Evolutionary conservation across 2,797 vertebrate genomes (phyloP).

Genomic region (Mormyrus proboscirostris): DNA sequence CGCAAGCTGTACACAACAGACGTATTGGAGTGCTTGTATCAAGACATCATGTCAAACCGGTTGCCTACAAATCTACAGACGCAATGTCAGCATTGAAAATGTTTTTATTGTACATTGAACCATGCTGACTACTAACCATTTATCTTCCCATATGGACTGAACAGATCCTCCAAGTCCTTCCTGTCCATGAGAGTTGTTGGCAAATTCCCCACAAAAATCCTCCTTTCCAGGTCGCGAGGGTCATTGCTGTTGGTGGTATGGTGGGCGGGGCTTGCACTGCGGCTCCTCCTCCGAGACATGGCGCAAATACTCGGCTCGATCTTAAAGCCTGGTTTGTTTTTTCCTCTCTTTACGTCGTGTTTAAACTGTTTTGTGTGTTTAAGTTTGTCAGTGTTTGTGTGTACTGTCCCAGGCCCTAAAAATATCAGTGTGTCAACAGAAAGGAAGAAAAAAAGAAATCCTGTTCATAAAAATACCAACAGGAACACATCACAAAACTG

Average conservation of each 20-base stretch:
- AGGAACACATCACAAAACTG: slow-evolving; percentile 37
- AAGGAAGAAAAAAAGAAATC: slow-evolving; percentile 56
- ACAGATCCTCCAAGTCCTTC: slow-evolving; percentile 81
- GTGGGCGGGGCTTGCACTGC: slow-evolving; percentile 56
- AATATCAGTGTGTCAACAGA: slow-evolving; percentile 58
- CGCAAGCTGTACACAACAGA: neutral
- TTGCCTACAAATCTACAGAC: neutral
- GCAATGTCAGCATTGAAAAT: neutral
- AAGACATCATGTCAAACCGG: neutral
- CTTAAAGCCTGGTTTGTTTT: slow-evolving; percentile 29
- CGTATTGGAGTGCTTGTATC: neutral
- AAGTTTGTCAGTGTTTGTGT: slow-evolving; percentile 42
- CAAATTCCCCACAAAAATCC: slow-evolving; percentile 89
- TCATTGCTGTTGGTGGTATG: slow-evolving; percentile 73
- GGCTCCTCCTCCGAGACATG: slow-evolving; percentile 77
- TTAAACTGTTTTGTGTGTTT: slow-evolving; percentile 37
- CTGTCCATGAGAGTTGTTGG: slow-evolving; percentile 76
- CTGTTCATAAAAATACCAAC: slow-evolving; percentile 48
- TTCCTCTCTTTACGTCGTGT: slow-evolving; percentile 40
- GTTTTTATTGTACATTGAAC: slow-evolving; percentile 23
- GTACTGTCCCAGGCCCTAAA: slow-evolving; percentile 58
- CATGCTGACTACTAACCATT: slow-evolving; percentile 71
- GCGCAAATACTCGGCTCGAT: slow-evolving; percentile 33
- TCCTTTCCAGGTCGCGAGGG: slow-evolving; percentile 77
- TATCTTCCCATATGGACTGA: slow-evolving; percentile 77